Evolutionary conservation across 1,140 invertebrate genomes (phyloP).

Genomic region (Dreissena rostriformis): DNA sequence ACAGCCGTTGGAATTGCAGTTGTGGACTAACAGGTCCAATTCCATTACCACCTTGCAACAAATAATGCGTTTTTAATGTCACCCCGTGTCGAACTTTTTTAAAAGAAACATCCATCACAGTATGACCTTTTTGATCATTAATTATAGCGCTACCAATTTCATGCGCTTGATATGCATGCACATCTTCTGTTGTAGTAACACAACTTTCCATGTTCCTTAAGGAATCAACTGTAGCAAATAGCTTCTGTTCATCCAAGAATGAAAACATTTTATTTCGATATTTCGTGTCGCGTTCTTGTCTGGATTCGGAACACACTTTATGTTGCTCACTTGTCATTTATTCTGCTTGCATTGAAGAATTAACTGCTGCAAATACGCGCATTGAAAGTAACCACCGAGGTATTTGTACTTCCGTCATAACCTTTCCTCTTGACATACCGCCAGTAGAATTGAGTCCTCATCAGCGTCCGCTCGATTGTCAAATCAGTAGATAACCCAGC

Average conservation of each 20-base stretch:
- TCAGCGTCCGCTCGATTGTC: slow-evolving; percentile 70
- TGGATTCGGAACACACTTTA: slow-evolving; percentile 49
- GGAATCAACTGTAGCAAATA: slow-evolving; percentile 47
- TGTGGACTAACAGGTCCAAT: slow-evolving; percentile 50
- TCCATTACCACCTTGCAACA: slow-evolving; percentile 28
- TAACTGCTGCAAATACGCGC: slow-evolving; percentile 10
- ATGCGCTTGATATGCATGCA: slow-evolving; percentile 51
- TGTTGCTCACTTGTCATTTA: slow-evolving; percentile 65
- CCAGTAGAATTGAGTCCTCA: slow-evolving; percentile 68
- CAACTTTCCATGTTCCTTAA: slow-evolving; percentile 54
- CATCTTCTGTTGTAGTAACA: slow-evolving; percentile 18
- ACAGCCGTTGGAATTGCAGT: slow-evolving; percentile 59
- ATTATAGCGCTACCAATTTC: slow-evolving; percentile 51
- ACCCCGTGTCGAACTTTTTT: slow-evolving; percentile 50
- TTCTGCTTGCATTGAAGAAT: slow-evolving; percentile 39
- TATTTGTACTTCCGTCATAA: slow-evolving; percentile 60
- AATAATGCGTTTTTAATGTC: slow-evolving; percentile 19
- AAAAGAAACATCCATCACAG: slow-evolving; percentile 46
- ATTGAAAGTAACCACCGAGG: slow-evolving; percentile 30
- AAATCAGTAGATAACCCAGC: slow-evolving; percentile 79
- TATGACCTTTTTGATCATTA: slow-evolving; percentile 29
- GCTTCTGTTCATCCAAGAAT: slow-evolving; percentile 49
- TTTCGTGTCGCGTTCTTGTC: slow-evolving; percentile 54
- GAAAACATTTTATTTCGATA: slow-evolving; percentile 41
- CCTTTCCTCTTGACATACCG: slow-evolving; percentile 58